Percentiles rank a stretch among this genome's conserved stretches.
Evolutionary conservation across 1,140 invertebrate species (phyloP).

Genomic region (Drosophila watanabei): DNA sequence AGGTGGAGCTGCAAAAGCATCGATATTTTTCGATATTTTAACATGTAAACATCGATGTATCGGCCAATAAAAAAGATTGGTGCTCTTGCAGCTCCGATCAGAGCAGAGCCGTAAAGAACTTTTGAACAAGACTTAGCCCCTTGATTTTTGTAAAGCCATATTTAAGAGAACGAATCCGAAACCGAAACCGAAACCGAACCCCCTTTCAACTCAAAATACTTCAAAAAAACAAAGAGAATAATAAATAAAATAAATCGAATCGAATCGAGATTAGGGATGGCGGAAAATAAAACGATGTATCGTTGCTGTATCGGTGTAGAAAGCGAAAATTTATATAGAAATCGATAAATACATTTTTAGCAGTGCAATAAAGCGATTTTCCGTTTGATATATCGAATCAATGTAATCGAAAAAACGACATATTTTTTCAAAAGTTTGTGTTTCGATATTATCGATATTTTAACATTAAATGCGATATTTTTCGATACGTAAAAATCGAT

Average conservation of each 20-base stretch:
- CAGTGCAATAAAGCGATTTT: background rate
- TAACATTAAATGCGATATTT: background rate
- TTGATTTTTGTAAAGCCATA: slow-evolving; percentile 40
- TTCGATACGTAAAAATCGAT: background rate
- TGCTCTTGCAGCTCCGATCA: slow-evolving; percentile 20
- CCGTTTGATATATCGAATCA: background rate
- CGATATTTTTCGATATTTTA: background rate
- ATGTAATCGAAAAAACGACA: background rate
- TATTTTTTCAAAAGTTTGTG: background rate
- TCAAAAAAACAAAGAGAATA: background rate
- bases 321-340: background rate
- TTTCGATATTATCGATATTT: background rate
- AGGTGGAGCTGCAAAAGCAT: background rate
- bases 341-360: background rate
- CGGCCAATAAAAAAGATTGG: background rate
- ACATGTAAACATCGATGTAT: slow-evolving; percentile 1
- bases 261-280: slow-evolving; percentile 1
- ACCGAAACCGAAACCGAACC: slow-evolving; percentile 9
- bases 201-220: slow-evolving; percentile 11
- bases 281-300: background rate
- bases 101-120: slow-evolving; percentile 31
- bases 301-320: background rate
- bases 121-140: slow-evolving; percentile 62
- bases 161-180: slow-evolving; percentile 24
- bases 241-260: background rate